Percentiles rank a stretch among this genome's conserved stretches.
Evolutionary conservation across 2,888 invertebrate genomes (phyloP).

Genomic region (Cerastis rubricosa): DNA sequence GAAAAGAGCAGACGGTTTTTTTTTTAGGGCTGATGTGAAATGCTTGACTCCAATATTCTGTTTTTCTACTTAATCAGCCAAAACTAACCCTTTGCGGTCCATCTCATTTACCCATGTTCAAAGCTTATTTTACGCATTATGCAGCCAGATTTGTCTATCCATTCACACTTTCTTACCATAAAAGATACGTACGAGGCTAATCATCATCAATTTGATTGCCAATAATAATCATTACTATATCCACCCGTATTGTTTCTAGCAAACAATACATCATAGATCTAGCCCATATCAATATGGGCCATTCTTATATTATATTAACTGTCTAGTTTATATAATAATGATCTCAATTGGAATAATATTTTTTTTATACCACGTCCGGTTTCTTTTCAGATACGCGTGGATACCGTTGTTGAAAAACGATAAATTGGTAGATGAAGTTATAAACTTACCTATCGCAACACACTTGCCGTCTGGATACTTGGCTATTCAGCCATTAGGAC

Average conservation of each 20-base stretch:
- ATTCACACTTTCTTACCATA: neutral
- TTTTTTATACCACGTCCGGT: neutral
- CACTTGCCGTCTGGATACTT: conserved; percentile 97
- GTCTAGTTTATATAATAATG: neutral
- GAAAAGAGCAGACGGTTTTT: no score
- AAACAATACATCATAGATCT: conserved; percentile 44
- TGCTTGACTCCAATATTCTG: no score
- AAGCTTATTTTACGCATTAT: neutral
- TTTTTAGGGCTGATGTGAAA: neutral
- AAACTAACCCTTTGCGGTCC: no score
- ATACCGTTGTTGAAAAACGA: conserved; percentile 95
- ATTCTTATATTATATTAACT: conserved; percentile 11
- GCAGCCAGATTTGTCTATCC: neutral
- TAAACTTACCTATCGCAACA: conserved; percentile 96
- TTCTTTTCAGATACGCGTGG: conserved; percentile 94
- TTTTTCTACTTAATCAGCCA: neutral
- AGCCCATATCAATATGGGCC: neutral
- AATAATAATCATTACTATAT: conserved; percentile 18
- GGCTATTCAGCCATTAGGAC: conserved; percentile 96
- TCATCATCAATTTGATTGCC: neutral
- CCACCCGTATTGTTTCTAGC: conserved; percentile 39
- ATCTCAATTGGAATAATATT: neutral
- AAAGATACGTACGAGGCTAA: neutral
- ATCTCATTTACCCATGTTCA: neutral
- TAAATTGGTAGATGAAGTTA: conserved; percentile 95